Base-by-base conservation (phyloP, 1,140 invertebrate genomes). In the Ceratina australensis region DNA sequence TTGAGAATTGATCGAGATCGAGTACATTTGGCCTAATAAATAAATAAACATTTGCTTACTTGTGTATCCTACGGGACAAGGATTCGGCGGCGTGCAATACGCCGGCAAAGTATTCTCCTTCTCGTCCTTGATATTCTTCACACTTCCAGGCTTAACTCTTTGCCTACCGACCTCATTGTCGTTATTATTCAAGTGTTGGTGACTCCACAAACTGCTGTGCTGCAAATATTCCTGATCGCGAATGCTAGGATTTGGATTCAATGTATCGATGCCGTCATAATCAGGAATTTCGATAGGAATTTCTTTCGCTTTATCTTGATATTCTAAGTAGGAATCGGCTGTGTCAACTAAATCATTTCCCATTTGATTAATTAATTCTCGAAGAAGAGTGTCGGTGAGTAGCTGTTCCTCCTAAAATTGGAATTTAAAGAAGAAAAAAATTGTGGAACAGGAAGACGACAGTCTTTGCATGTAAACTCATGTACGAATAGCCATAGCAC, bases 11-110 rank as follows among this genome's bases (percentile, higher is more conserved):
- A 7, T 42, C 33, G 10, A 42, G 10, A 42, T 42, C 33, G 8
- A 7, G 33, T n/a, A n/a, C n/a, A n/a, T 42, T 42, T 42, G 33
- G 33, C 10, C 5, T 42, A 33, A 33, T 33, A 42, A 50, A 0
- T 12, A n/a, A 52, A n/a, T 18, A 3, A 16, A 72, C 28, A 50
- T 12, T 52, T 8, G 72, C 84, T 91, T 89, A 95, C 95, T 94
- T n/a, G 95, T 95, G 83, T 96, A 97, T 80, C 96, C 96, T 80
- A 97, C 93, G 0, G 98, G 99, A 87, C 99, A 99, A 0, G 99
- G 99, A 93, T 99, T 99, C 8, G 98, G 98, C 2, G 99, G 99
- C 89, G 99, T 99, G 90, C 99, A 99, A 92, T 99, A 99, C 33
- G 99, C 98, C 0, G 99, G 99, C 13, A 99, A 93, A 28, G 96